A percentile compares a stretch with the other conserved stretches of the same genome.
phyloP scores from a whole-genome alignment of 2,797 vertebrate genomes.

The Eulemur rubriventer region DNA sequence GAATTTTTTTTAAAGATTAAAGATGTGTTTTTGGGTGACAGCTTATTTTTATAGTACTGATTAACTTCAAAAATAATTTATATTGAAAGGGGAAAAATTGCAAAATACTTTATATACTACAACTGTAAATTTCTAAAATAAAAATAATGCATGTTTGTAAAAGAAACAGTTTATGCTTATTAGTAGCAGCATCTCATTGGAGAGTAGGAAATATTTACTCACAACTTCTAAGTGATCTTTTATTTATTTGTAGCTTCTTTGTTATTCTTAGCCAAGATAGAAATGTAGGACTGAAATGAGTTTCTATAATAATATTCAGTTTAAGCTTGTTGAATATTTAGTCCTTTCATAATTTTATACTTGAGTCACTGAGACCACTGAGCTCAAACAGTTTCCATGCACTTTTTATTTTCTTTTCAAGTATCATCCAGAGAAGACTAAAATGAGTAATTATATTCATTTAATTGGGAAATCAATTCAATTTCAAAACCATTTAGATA shows the following conservation, averaged over 20 bases:
- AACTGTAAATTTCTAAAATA: constrained; percentile 27
- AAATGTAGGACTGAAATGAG: not conserved
- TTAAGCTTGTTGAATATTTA: constrained; percentile 14
- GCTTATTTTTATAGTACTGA: not conserved
- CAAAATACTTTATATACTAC: not conserved
- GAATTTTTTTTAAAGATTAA: not conserved
- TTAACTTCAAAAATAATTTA: not conserved
- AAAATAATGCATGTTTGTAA: constrained; percentile 3
- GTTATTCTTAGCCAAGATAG: not conserved
- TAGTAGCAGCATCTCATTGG: constrained; percentile 4
- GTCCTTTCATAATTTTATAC: constrained; percentile 8
- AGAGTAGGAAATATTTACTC: constrained; percentile 33
- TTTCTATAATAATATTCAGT: constrained; percentile 9
- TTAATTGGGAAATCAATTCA: constrained; percentile 57
- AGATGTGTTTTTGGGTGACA: not conserved
- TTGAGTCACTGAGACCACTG: constrained; percentile 28
- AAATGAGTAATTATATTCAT: constrained; percentile 27
- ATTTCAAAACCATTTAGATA: constrained; percentile 56
- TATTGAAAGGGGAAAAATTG: not conserved
- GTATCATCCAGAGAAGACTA: constrained; percentile 18
- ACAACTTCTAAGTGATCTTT: constrained; percentile 24
- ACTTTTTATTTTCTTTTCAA: constrained; percentile 54
- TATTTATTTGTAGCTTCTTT: constrained; percentile 25
- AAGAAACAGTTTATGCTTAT: constrained; percentile 24
- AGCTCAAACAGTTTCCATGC: constrained; percentile 30